Evolutionary conservation across 2,888 invertebrate species (phyloP).

Genomic region (Noctuana brunneofusca): DNA sequence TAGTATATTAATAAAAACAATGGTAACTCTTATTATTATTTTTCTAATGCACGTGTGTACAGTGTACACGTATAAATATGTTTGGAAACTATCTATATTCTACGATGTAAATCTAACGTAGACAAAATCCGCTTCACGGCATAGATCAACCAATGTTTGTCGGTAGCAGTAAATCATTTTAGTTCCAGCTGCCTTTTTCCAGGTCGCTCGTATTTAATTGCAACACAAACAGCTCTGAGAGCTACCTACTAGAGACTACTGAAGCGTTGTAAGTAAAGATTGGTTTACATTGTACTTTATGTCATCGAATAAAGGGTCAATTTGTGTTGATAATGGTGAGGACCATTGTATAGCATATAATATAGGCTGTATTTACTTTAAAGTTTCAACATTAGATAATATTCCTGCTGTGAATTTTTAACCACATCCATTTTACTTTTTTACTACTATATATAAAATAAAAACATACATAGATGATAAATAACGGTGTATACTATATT

Average conservation of each 20-base stretch:
- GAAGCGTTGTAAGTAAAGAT: conserved; percentile 36
- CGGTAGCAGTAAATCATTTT: conserved; percentile 31
- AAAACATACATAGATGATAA: too few relatives aligned
- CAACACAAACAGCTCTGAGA: conserved; percentile 32
- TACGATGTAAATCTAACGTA: conserved; percentile 14
- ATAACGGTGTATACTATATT: too few relatives aligned
- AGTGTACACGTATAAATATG: not conserved
- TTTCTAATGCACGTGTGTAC: not conserved
- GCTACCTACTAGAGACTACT: conserved; percentile 34
- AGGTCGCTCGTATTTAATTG: conserved; percentile 31
- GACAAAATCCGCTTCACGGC: conserved; percentile 14
- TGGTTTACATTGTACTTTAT: not conserved
- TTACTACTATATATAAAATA: too few relatives aligned
- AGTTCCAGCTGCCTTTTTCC: conserved; percentile 32
- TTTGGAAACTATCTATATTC: not conserved
- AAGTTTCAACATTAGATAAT: too few relatives aligned
- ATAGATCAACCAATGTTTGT: conserved; percentile 27
- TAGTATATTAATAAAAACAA: too few relatives aligned
- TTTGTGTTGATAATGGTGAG: too few relatives aligned
- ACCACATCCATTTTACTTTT: too few relatives aligned
- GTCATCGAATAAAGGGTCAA: too few relatives aligned
- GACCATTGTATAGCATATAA: too few relatives aligned
- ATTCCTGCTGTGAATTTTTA: too few relatives aligned
- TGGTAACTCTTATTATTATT: too few relatives aligned
- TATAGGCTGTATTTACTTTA: too few relatives aligned